Evolutionary conservation across 1,140 invertebrate species (phyloP), one percentile per base, ranked within the genome.

Genomic region (Drosophila sulfurigaster): DNA sequence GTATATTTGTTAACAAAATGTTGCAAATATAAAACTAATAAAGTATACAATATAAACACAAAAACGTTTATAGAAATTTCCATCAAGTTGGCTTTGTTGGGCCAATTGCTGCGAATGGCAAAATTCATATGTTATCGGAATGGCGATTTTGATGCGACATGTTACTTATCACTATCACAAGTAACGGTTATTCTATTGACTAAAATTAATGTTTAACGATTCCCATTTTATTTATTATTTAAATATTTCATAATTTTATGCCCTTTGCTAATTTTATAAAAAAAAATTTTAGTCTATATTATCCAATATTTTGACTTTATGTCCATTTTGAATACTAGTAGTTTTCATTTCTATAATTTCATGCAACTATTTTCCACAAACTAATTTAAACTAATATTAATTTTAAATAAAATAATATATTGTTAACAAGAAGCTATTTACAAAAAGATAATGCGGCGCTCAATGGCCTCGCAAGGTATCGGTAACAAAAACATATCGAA

Each of bases 51-150:
- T 51, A 91, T 51, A 73, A 91, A 88, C 73, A 91, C 71, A 70
- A 91, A 76, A 51, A 88, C 79, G 82, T 86, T 85, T 77, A 89
- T 85, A 57, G 85, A 81, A 54, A 89, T 81, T 90, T 89, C 85
- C 85, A 89, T 87, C 13, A 81, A 83, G 41, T 72, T 82, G 74
- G 74, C 64, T 54, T 75, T 58, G 45, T 13, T 45, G 28, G 3
- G 46, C 63, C 28, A 73, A 45, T 46, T 48, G 49, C 1, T 62
- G 72, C 58, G 72, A 75, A 56, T 75, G 58, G 11, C 41, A 56
- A 43, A 68, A 38, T 10, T 38, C 35, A 25, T 25, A 25, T 25
- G 20, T 28, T 20, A 8, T 62, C 1, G 10, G 38, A 28, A 49
- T 74, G 38, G 38, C 54, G 58, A 66, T 46, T 20, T n/a, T 35